Percentiles rank a stretch among this genome's conserved stretches.
Evolutionary conservation across 64 coral and sea anemone species (phyloP).

Genomic region (Hydrozoanthus tunicans): DNA sequence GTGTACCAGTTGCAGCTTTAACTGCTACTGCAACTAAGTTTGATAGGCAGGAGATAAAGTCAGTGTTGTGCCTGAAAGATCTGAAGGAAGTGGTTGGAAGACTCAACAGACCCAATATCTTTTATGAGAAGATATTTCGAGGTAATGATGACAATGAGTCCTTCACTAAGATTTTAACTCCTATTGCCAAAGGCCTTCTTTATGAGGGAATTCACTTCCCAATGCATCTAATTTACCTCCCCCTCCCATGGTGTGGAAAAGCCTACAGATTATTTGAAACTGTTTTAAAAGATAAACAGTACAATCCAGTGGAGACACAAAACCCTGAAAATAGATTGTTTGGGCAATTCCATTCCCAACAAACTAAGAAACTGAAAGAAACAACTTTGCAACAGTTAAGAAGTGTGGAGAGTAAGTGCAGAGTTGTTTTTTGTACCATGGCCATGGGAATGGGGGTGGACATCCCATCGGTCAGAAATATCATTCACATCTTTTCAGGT

Average conservation of each 20-base stretch:
- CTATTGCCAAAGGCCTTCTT: slow-evolving; percentile 20
- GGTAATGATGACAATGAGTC: slow-evolving; percentile 1
- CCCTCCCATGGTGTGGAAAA: slow-evolving; percentile 32
- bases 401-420: neutral
- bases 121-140: slow-evolving; percentile 3
- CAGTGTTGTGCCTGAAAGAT: slow-evolving; percentile 8
- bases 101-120: slow-evolving; percentile 53
- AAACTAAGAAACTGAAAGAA: slow-evolving; percentile 57
- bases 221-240: slow-evolving; percentile 32
- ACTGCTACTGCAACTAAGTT: slow-evolving; percentile 57
- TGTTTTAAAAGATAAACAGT: slow-evolving; percentile 8
- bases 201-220: neutral
- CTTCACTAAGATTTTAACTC: slow-evolving; percentile 22
- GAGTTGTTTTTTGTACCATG: slow-evolving; percentile 59
- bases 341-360: slow-evolving; percentile 54
- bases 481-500: slow-evolving; percentile 58
- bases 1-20: slow-evolving; percentile 41
- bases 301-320: neutral
- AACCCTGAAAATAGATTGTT: slow-evolving; percentile 48
- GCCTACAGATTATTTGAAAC: slow-evolving; percentile 30
- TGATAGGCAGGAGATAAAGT: slow-evolving; percentile 25
- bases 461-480: slow-evolving; percentile 10
- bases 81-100: slow-evolving; percentile 39
- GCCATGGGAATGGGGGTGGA: slow-evolving; percentile 68
- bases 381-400: neutral